Evolutionary conservation across 1,140 invertebrate species (phyloP).

Genomic region (Leptestheria dahalacensis): DNA sequence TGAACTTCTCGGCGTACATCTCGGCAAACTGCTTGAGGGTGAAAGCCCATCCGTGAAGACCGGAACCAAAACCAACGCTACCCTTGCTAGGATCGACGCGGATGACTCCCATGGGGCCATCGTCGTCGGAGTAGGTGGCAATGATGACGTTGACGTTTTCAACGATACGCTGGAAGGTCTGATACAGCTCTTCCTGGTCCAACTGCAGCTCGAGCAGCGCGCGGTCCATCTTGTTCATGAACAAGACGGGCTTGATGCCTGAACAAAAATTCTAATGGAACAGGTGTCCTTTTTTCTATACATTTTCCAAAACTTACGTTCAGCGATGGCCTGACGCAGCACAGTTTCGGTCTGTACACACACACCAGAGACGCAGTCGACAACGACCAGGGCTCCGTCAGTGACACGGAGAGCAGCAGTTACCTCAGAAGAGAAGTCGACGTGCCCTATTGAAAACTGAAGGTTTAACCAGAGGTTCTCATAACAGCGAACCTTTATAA

Average conservation of each 20-base stretch:
- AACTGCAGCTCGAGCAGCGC: constrained; percentile 88
- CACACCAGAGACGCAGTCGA: constrained; percentile 99
- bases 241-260: constrained; percentile 88
- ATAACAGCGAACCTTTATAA: too few species aligned
- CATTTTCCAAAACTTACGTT: too few species aligned
- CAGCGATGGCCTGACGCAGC: constrained; percentile 93
- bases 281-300: too few species aligned
- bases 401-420: constrained; percentile 97
- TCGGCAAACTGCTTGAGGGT: constrained; percentile 98
- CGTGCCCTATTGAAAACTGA: constrained; percentile 53
- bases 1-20: constrained; percentile 98
- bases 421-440: constrained; percentile 98
- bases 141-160: constrained; percentile 99
- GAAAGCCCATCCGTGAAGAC: constrained; percentile 98
- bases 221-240: constrained; percentile 99
- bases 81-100: constrained; percentile 93
- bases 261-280: background rate
- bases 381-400: constrained; percentile 95
- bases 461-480: background rate
- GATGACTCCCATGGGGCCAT: constrained; percentile 97
- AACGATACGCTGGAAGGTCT: constrained; percentile 98
- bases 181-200: constrained; percentile 91
- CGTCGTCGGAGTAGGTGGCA: constrained; percentile 94
- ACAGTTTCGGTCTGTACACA: constrained; percentile 99
- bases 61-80: constrained; percentile 97